phyloP scores from a whole-genome alignment of 2,797 vertebrate species.

The Pseudochromis fuscus region DNA sequence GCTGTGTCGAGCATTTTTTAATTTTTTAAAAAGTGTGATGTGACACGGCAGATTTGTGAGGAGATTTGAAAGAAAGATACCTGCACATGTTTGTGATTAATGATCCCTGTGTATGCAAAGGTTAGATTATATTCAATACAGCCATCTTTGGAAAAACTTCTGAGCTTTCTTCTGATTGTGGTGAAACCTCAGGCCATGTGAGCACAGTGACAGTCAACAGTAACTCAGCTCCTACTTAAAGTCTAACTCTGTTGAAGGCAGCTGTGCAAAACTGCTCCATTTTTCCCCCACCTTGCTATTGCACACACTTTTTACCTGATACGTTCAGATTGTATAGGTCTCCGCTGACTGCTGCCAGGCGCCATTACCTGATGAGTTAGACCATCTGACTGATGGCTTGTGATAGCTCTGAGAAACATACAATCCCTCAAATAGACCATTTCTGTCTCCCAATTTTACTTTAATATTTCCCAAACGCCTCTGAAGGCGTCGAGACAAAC shows the following conservation, averaged over 20 bases:
- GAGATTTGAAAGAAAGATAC: neutral
- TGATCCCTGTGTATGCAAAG: constrained; percentile 1
- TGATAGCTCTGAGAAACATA: constrained; percentile 70
- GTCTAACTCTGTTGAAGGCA: constrained; percentile 43
- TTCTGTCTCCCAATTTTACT: constrained; percentile 77
- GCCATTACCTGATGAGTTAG: constrained; percentile 70
- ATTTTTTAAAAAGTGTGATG: constrained; percentile 18
- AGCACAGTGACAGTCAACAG: constrained; percentile 44
- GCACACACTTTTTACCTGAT: constrained; percentile 39
- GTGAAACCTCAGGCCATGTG: constrained; percentile 38
- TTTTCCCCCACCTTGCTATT: constrained; percentile 14
- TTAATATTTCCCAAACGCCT: constrained; percentile 73
- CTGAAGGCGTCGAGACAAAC: constrained; percentile 44
- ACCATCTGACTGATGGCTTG: constrained; percentile 76
- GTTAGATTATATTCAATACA: constrained; percentile 33
- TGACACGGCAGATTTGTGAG: neutral
- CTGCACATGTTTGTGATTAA: neutral
- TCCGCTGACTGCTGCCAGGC: constrained; percentile 70
- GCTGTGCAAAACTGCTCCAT: constrained; percentile 38
- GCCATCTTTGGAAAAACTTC: neutral
- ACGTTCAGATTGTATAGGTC: constrained; percentile 50
- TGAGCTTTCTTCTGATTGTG: constrained; percentile 8
- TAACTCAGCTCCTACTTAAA: constrained; percentile 54
- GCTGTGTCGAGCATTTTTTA: constrained; percentile 1
- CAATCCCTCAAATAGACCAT: constrained; percentile 79